A percentile compares a stretch with the other conserved stretches of the same genome.
phyloP scores from a whole-genome alignment of 1,140 invertebrate species.

The Mesaphorura yosii region DNA sequence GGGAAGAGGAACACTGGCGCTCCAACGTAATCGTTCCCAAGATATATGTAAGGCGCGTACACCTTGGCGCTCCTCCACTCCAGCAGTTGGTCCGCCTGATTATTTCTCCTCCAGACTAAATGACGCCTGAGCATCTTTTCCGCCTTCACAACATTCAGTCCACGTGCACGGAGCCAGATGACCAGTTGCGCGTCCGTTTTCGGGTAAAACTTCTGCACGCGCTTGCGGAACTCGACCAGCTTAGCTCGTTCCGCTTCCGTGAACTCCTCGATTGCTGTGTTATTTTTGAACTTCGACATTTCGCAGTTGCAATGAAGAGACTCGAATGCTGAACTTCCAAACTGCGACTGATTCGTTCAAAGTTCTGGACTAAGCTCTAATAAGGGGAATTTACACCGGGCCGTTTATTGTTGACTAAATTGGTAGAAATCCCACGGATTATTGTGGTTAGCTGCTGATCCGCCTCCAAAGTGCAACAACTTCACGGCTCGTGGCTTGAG shows the following conservation, averaged over 20 bases:
- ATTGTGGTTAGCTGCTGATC: too few species aligned
- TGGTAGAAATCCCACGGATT: too few species aligned
- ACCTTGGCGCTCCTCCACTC: background rate
- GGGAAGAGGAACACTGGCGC: background rate
- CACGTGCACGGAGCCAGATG: slow-evolving; percentile 7
- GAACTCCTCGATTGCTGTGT: too few species aligned
- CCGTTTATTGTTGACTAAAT: too few species aligned
- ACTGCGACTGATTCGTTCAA: too few species aligned
- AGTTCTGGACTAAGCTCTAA: too few species aligned
- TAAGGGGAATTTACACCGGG: too few species aligned
- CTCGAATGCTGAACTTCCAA: too few species aligned
- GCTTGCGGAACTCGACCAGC: background rate
- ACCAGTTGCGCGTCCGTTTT: background rate
- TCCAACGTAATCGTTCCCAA: slow-evolving; percentile 6
- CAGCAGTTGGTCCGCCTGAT: background rate
- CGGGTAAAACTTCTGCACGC: background rate
- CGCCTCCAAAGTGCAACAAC: too few species aligned
- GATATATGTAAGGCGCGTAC: background rate
- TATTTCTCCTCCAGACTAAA: slow-evolving; percentile 7
- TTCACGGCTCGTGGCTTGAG: too few species aligned
- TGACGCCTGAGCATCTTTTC: slow-evolving; percentile 12
- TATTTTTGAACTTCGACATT: background rate
- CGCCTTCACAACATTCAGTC: slow-evolving; percentile 5
- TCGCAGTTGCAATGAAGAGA: background rate
- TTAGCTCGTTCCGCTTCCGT: slow-evolving; percentile 1